Conservation (phyloP, 2,888 invertebrate genomes). For the Xiphydria camelus region DNA sequence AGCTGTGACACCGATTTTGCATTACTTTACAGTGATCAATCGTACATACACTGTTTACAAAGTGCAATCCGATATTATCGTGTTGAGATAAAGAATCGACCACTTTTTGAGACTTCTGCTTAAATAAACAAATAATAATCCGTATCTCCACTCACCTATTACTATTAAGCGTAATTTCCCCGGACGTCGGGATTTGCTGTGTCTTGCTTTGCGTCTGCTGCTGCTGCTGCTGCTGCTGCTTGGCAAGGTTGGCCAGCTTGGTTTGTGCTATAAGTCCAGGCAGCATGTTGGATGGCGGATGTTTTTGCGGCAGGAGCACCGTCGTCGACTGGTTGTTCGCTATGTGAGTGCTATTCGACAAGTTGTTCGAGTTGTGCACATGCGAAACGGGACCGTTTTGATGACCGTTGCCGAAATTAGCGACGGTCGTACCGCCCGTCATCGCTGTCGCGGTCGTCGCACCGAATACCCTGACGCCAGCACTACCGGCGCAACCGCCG, state of each 20-base stretch:
- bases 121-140: no score
- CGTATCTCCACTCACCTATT: slow-evolving; percentile 64
- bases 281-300: slow-evolving; percentile 48
- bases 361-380: slow-evolving; percentile 24
- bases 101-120: no score
- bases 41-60: no score
- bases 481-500: slow-evolving; percentile 24
- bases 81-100: no score
- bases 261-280: slow-evolving; percentile 50
- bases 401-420: slow-evolving; percentile 52
- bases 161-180: slow-evolving; percentile 65
- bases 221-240: slow-evolving; percentile 45
- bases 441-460: slow-evolving; percentile 16
- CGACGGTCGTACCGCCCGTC: slow-evolving; percentile 19
- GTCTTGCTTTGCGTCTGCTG: slow-evolving; percentile 20
- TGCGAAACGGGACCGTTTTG: slow-evolving; percentile 47
- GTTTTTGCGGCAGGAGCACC: slow-evolving; percentile 52
- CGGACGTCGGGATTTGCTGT: slow-evolving; percentile 48
- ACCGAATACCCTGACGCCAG: slow-evolving; percentile 36
- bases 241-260: slow-evolving; percentile 50
- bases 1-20: no score
- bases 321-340: slow-evolving; percentile 45
- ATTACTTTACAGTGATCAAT: no score
- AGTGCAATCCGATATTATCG: no score
- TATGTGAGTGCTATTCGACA: slow-evolving; percentile 40